Percentiles rank a stretch among this genome's conserved stretches.
These are phyloP conservation scores for Dasysyrphus albostriatus DNA, from an alignment of 2,888 invertebrate species.

Conservation along the genomic window DNA sequence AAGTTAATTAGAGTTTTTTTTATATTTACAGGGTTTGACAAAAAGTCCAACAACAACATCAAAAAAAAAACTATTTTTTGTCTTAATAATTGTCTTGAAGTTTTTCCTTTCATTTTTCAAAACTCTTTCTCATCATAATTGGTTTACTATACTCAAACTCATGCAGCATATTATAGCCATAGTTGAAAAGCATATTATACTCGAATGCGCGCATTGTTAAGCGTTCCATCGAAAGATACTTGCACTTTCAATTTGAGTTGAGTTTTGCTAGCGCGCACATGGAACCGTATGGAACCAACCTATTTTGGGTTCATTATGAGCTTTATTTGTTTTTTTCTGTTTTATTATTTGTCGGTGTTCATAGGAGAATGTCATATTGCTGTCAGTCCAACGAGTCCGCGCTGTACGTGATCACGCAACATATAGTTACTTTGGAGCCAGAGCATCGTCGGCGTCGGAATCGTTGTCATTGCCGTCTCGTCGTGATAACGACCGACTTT, in stretches of 20 bases:
- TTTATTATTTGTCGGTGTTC: constrained; percentile 28
- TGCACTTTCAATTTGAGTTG: constrained; percentile 58
- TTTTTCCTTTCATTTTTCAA: constrained; percentile 45
- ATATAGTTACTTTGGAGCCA: constrained; percentile 9
- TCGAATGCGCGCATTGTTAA: constrained; percentile 57
- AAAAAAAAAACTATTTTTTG: constrained; percentile 21
- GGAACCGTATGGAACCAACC: constrained; percentile 63
- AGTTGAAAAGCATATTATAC: constrained; percentile 48
- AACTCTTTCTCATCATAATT: constrained; percentile 53
- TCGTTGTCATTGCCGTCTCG: not conserved
- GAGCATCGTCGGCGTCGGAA: not conserved
- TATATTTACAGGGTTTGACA: constrained; percentile 40
- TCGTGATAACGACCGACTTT: constrained; percentile 17
- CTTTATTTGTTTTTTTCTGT: constrained; percentile 8
- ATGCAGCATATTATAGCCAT: constrained; percentile 72
- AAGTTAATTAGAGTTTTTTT: constrained; percentile 38
- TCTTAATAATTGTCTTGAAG: constrained; percentile 21
- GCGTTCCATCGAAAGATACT: constrained; percentile 40
- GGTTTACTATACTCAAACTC: constrained; percentile 26
- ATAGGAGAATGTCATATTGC: constrained; percentile 63
- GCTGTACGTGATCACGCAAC: constrained; percentile 62
- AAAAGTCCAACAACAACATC: not conserved
- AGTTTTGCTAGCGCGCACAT: not conserved
- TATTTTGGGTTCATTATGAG: constrained; percentile 51
- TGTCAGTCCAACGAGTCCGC: not conserved